A percentile compares a stretch with the other conserved stretches of the same genome.
phyloP scores from a whole-genome alignment of 2,888 invertebrate species.

The Schrankia costaestrigalis region DNA sequence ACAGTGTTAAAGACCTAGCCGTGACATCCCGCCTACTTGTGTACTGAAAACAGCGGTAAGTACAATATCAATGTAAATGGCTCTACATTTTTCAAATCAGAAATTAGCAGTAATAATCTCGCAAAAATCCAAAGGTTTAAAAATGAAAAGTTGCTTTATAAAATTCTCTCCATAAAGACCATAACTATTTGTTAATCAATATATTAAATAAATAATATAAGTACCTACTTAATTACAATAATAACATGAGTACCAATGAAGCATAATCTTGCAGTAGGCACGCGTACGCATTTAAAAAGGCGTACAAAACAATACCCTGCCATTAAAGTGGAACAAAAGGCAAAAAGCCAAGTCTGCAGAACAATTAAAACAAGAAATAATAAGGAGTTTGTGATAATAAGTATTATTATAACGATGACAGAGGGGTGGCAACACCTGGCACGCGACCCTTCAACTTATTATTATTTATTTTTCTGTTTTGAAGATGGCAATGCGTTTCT shows the following conservation, averaged over 20 bases:
- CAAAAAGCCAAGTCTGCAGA: slow-evolving; percentile 73
- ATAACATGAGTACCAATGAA: slow-evolving; percentile 26
- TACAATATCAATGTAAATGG: too few species aligned
- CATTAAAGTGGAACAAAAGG: slow-evolving; percentile 78
- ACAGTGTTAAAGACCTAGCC: too few species aligned
- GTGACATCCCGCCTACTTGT: too few species aligned
- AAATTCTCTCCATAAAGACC: too few species aligned
- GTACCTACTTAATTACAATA: slow-evolving; percentile 8
- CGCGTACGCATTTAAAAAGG: slow-evolving; percentile 67
- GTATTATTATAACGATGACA: slow-evolving; percentile 68
- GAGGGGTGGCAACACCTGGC: slow-evolving; percentile 64
- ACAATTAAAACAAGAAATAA: slow-evolving; percentile 81
- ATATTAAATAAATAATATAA: not conserved
- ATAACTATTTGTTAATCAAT: too few species aligned
- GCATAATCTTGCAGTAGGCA: slow-evolving; percentile 67
- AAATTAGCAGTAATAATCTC: too few species aligned
- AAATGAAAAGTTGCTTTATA: too few species aligned
- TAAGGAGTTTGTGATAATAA: slow-evolving; percentile 78
- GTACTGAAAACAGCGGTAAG: too few species aligned
- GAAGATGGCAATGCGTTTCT: slow-evolving; percentile 27
- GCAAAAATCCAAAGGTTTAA: too few species aligned
- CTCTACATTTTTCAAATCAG: too few species aligned
- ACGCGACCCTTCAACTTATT: slow-evolving; percentile 36
- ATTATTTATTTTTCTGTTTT: slow-evolving; percentile 27
- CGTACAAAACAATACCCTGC: slow-evolving; percentile 70